A percentile compares a stretch with the other conserved stretches of the same genome.
These are phyloP conservation scores for Tigriopus californicus DNA, from an alignment of 2,888 invertebrate genomes.

Conservation along the genomic window DNA sequence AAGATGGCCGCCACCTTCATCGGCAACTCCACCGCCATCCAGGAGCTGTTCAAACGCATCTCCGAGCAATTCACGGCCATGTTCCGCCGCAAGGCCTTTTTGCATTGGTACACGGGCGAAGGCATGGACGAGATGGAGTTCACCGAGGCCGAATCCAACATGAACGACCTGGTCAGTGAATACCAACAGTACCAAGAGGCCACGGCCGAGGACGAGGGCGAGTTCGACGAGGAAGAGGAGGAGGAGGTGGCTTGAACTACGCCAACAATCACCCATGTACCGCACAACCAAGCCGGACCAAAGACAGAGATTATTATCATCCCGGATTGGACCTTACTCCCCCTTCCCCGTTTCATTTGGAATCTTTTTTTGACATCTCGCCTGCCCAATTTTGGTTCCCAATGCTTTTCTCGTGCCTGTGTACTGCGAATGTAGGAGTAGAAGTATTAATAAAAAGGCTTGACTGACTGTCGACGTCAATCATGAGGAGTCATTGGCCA, in stretches of 20 bases:
- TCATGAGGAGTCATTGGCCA: conserved; percentile 25
- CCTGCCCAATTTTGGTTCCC: no score
- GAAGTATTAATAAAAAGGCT: no score
- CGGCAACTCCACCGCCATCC: conserved; percentile 68
- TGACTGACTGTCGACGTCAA: no score
- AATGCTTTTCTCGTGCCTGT: no score
- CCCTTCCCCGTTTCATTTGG: no score
- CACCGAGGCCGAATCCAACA: conserved; percentile 29
- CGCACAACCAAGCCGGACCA: no score
- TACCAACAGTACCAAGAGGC: conserved; percentile 31
- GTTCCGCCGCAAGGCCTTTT: conserved; percentile 40
- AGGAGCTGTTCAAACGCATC: conserved; percentile 63
- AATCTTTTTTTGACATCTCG: no score
- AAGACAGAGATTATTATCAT: no score
- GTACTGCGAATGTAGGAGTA: no score
- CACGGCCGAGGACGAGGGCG: conserved; percentile 22
- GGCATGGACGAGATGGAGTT: conserved; percentile 38
- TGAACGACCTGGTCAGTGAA: conserved; percentile 35
- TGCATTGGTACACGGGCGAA: conserved; percentile 40
- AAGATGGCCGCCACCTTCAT: conserved; percentile 79
- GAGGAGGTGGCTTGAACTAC: conserved; percentile 1
- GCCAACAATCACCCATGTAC: no score
- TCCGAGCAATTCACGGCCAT: conserved; percentile 38
- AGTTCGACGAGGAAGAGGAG: conserved; percentile 22
- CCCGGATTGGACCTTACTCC: no score